Evolutionary conservation across 1,140 invertebrate genomes (phyloP), one percentile per base, ranked within the genome.

Genomic region (Bombus pascuorum): DNA sequence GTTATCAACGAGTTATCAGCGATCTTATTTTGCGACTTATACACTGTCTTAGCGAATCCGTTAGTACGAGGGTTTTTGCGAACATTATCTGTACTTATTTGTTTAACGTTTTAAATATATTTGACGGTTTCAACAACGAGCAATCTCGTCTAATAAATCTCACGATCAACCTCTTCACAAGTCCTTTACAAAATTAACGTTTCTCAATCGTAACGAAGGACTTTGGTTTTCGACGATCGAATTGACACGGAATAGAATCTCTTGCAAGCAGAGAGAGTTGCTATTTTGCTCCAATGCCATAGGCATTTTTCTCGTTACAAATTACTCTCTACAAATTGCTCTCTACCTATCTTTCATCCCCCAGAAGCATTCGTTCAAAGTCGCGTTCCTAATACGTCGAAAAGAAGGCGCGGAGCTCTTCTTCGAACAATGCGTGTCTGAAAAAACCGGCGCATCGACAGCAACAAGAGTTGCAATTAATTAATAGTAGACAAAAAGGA

Each of bases 381-480:
- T 62, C 28, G 59, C 9, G 65, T 32, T 9, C 65, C 13, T 6
- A 32, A 32, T 18, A 32, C n/a, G n/a, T 18, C 3, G 70, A 12
- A 28, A 12, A 12, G 37, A 71, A 44, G 13, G 15, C 42, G n/a
- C n/a, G 9, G 9, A 34, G 15, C 10, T 32, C n/a, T 25, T 32
- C n/a, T 28, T 34, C 22, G 32, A 53, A 74, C 57, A 42, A 77
- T 62, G 15, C 57, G n/a, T 28, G 15, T 13, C 57, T 59, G n/a
- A 68, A 44, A 25, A 47, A 37, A n/a, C 53, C n/a, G 42, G 57
- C 8, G 32, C 39, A 75, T 44, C 13, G 32, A 12, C n/a, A 5
- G 22, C 42, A 65, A 44, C 57, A 75, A 57, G 71, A 59, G 28
- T 18, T 2, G 81, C 68, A 71, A 91, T 73, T 87, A 84, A 90